Evolutionary conservation across 1,140 invertebrate species (phyloP).

Genomic region (Wiebesia pumilae): DNA sequence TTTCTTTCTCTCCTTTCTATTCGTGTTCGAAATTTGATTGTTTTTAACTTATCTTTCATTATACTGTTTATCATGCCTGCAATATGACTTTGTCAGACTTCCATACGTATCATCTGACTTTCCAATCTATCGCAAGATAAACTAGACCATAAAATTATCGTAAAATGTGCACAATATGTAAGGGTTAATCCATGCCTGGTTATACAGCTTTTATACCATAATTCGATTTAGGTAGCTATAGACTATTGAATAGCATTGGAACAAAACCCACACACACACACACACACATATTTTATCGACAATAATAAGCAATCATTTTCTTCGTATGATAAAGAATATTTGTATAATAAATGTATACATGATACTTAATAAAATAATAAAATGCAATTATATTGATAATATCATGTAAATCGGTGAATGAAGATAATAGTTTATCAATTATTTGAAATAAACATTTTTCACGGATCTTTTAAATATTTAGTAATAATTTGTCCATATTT

Average conservation of each 20-base stretch:
- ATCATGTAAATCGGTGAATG: no score
- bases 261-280: no score
- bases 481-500: not conserved
- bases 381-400: not conserved
- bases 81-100: no score
- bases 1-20: no score
- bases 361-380: not conserved
- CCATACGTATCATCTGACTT: no score
- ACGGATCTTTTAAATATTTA: not conserved
- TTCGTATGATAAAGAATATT: not conserved
- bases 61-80: no score
- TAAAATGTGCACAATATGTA: not conserved
- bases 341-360: not conserved
- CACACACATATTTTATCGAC: no score
- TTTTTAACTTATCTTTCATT: no score
- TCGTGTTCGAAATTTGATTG: no score
- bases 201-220: not conserved
- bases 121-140: no score
- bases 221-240: not conserved
- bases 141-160: no score
- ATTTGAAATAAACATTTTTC: not conserved
- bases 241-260: not conserved
- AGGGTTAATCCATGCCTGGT: not conserved
- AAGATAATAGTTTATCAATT: no score
- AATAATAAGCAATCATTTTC: not conserved